Conservation (phyloP, 2,797 vertebrate species). For the Paedocypris micromegethes region DNA sequence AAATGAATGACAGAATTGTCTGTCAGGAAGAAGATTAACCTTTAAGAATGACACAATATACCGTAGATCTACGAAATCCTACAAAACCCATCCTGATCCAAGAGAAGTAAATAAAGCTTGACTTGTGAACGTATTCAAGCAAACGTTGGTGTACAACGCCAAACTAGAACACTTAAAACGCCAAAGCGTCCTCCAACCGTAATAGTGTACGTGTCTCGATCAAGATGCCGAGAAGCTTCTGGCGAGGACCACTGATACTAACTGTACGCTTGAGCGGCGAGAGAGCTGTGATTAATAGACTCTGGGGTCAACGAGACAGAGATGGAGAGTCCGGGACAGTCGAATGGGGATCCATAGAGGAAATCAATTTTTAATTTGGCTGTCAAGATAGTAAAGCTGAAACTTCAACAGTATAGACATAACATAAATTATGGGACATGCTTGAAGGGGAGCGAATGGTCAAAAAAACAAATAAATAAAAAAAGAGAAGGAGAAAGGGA, state of each 20-base stretch:
- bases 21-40: too few relatives aligned
- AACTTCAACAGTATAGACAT: constrained; percentile 50
- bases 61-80: too few relatives aligned
- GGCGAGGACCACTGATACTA: constrained; percentile 11
- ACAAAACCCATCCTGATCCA: too few relatives aligned
- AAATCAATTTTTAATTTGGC: constrained; percentile 61
- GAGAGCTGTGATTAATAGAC: constrained; percentile 48
- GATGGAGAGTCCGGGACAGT: constrained; percentile 41
- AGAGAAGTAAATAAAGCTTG: too few relatives aligned
- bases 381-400: constrained; percentile 54
- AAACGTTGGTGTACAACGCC: too few relatives aligned
- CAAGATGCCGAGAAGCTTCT: neutral
- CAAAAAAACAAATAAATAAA: constrained; percentile 26
- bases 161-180: neutral
- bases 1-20: too few relatives aligned
- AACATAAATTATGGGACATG: constrained; percentile 53
- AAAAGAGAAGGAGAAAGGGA: constrained; percentile 41
- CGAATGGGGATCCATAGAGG: constrained; percentile 47
- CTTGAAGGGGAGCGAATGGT: constrained; percentile 33
- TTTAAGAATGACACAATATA: too few relatives aligned
- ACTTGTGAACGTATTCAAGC: too few relatives aligned
- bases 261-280: constrained; percentile 42
- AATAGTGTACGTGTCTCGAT: constrained; percentile 20
- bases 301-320: constrained; percentile 51
- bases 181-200: neutral